Percentiles rank a stretch among this genome's conserved stretches.
Evolutionary conservation across 30 jellyfish, hydroid and myxozoan genomes (phyloP).

Genomic region (Aurelia sp.): DNA sequence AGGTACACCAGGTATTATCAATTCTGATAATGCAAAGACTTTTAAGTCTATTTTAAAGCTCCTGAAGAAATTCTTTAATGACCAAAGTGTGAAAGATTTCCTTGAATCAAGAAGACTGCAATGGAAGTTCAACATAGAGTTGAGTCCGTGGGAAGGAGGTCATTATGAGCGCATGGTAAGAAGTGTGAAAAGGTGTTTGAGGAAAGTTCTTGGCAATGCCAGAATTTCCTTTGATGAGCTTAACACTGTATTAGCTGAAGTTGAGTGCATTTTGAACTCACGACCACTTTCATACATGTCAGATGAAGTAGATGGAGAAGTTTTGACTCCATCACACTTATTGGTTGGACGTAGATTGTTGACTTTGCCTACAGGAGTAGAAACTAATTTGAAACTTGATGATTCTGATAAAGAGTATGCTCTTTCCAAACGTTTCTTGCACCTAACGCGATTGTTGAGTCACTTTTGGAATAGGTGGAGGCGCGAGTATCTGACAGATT

Average conservation of each 20-base stretch:
- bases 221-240: not conserved
- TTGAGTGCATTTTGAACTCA: constrained; percentile 23
- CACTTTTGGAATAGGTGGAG: constrained; percentile 54
- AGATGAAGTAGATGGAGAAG: constrained; percentile 23
- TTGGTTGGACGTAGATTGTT: constrained; percentile 5
- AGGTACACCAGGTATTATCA: constrained; percentile 47
- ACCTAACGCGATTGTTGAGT: constrained; percentile 10
- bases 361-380: not conserved
- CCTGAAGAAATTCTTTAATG: constrained; percentile 1
- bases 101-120: not conserved
- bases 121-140: constrained; percentile 27
- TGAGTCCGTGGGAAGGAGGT: constrained; percentile 42
- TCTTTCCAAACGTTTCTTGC: constrained; percentile 17
- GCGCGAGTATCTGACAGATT: constrained; percentile 33
- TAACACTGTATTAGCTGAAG: constrained; percentile 7
- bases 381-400: not conserved
- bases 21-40: constrained; percentile 53
- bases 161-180: constrained; percentile 28
- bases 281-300: constrained; percentile 44
- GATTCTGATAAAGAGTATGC: not conserved
- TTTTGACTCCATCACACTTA: constrained; percentile 37
- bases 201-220: constrained; percentile 25
- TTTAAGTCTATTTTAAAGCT: constrained; percentile 20
- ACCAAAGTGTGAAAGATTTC: not conserved
- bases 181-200: constrained; percentile 7